Percentiles rank a stretch among this genome's conserved stretches.
phyloP scores from a whole-genome alignment of 2,888 invertebrate species.

The Patella caerulea region DNA sequence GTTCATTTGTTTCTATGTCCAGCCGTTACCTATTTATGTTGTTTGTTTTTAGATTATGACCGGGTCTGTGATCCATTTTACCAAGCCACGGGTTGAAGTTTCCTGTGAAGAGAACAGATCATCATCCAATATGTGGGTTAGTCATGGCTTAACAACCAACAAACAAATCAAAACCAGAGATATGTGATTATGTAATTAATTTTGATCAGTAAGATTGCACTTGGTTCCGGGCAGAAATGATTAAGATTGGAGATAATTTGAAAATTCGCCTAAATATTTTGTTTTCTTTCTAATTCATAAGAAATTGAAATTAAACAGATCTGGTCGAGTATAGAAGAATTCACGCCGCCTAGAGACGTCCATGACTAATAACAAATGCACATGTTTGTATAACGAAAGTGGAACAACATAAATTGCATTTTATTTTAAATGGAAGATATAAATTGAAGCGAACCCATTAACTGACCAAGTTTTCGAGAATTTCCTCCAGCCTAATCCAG shows the following conservation, averaged over 20 bases:
- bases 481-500: too few relatives aligned
- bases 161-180: conserved; percentile 8
- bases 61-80: conserved; percentile 4
- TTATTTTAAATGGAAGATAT: too few relatives aligned
- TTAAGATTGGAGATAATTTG: background rate
- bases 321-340: too few relatives aligned
- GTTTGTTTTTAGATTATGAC: conserved; percentile 5
- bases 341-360: too few relatives aligned
- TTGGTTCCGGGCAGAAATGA: background rate
- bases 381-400: too few relatives aligned
- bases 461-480: too few relatives aligned
- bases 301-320: background rate
- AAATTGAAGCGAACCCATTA: too few relatives aligned
- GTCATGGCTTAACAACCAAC: background rate
- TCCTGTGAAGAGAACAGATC: background rate
- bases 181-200: conserved; percentile 2
- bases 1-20: background rate
- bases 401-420: too few relatives aligned
- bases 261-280: background rate
- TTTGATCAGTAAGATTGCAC: background rate
- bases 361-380: too few relatives aligned
- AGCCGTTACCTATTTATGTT: background rate
- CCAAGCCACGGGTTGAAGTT: background rate
- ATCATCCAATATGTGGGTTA: background rate
- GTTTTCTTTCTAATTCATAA: background rate